phyloP scores from a whole-genome alignment of 2,113 vertebrate genomes.

The Naja naja region DNA sequence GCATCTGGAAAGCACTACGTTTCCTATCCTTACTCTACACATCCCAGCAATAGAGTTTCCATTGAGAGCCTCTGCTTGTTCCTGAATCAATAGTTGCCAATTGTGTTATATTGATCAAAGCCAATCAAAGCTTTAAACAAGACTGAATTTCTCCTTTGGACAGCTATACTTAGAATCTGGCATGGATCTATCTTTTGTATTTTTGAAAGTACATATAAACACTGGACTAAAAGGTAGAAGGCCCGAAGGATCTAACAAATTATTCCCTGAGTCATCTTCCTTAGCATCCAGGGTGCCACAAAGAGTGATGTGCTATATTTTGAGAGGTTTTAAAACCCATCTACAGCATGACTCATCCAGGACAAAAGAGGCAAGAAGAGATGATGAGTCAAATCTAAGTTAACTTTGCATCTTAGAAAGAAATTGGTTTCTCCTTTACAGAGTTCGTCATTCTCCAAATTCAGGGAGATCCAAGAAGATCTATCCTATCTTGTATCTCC shows the following conservation, averaged over 20 bases:
- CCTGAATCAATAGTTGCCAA: not conserved
- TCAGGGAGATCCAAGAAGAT: not conserved
- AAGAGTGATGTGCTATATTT: not conserved
- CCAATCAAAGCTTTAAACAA: not conserved
- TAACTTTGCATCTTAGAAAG: not conserved
- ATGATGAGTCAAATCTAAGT: not conserved
- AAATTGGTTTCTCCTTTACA: not conserved
- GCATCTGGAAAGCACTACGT: not conserved
- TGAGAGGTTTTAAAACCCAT: accelerated
- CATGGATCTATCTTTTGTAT: not conserved
- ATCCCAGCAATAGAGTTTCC: not conserved
- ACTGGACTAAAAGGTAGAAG: not conserved
- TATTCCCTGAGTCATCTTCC: accelerated
- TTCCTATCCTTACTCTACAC: not conserved
- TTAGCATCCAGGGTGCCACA: not conserved
- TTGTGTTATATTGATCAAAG: slow-evolving; percentile 31
- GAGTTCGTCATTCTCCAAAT: not conserved
- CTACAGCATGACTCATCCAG: not conserved
- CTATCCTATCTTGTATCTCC: accelerated
- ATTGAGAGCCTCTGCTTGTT: not conserved
- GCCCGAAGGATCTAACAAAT: not conserved
- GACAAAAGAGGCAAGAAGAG: not conserved
- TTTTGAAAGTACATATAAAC: not conserved
- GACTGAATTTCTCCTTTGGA: not conserved
- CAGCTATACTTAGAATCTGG: not conserved